phyloP scores from a whole-genome alignment of 2,113 vertebrate species.

The Rafetus swinhoei region DNA sequence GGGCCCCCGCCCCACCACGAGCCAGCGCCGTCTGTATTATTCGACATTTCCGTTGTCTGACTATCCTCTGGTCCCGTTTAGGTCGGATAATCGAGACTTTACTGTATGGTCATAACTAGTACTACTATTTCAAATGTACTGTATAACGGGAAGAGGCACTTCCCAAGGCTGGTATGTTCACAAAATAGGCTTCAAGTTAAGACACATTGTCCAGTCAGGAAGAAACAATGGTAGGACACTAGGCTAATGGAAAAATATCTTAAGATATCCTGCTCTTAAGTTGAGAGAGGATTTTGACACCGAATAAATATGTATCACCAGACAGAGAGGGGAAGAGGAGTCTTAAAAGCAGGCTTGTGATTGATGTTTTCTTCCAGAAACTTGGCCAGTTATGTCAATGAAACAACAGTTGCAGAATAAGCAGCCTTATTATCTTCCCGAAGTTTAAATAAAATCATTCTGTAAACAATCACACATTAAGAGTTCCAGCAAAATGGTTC shows the following conservation, averaged over 20 bases:
- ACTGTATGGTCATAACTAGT: not conserved
- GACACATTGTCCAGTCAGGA: not conserved
- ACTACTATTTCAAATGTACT: not conserved
- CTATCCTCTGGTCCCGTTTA: too few species aligned
- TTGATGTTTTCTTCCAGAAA: not conserved
- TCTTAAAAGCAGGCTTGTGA: not conserved
- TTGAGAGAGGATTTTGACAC: not conserved
- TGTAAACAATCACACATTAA: not conserved
- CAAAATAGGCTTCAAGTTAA: not conserved
- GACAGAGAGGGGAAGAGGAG: not conserved
- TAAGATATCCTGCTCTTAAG: not conserved
- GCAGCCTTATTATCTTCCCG: not conserved
- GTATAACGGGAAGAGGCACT: not conserved
- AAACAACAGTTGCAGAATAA: accelerated
- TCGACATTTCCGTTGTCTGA: too few species aligned
- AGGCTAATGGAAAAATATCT: not conserved
- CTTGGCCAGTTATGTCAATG: not conserved
- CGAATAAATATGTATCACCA: not conserved
- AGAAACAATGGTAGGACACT: not conserved
- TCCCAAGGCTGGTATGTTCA: not conserved
- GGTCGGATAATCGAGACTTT: too few species aligned
- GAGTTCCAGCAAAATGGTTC: not conserved
- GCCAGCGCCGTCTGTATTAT: too few species aligned
- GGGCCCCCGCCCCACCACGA: too few species aligned
- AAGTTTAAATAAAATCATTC: not conserved